Percentiles rank a stretch among this genome's conserved stretches.
Evolutionary conservation across 2,888 invertebrate genomes (phyloP).

Genomic region (Phoenoteleia sp.): DNA sequence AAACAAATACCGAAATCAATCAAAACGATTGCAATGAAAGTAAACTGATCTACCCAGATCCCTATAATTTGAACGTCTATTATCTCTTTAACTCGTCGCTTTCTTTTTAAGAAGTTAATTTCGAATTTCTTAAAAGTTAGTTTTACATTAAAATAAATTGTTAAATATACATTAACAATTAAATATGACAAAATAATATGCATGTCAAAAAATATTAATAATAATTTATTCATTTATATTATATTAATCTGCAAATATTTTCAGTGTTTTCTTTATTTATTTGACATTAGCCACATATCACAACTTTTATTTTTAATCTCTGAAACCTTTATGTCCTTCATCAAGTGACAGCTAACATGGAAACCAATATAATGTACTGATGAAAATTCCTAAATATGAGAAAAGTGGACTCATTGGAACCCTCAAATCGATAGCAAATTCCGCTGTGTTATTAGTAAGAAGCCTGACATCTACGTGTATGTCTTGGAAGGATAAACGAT

Average conservation of each 20-base stretch:
- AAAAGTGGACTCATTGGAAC: slow-evolving; percentile 29
- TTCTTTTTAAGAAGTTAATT: background rate
- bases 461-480: slow-evolving; percentile 41
- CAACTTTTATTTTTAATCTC: background rate
- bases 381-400: slow-evolving; percentile 23
- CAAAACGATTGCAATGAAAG: slow-evolving; percentile 58
- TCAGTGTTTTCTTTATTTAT: too few relatives aligned
- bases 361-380: slow-evolving; percentile 4
- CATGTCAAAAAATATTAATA: too few relatives aligned
- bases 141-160: too few relatives aligned
- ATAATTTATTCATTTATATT: too few relatives aligned
- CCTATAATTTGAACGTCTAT: slow-evolving; percentile 17
- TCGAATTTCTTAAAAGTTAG: too few relatives aligned
- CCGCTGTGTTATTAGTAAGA: slow-evolving; percentile 43
- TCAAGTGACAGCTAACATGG: background rate
- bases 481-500: slow-evolving; percentile 61
- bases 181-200: too few relatives aligned
- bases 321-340: too few relatives aligned
- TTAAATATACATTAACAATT: too few relatives aligned
- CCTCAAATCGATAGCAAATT: slow-evolving; percentile 37
- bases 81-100: background rate
- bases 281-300: too few relatives aligned
- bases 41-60: slow-evolving; percentile 48
- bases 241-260: too few relatives aligned
- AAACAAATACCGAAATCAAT: slow-evolving; percentile 64